phyloP scores from a whole-genome alignment of 2,888 invertebrate species.

The Cantharis nigra region DNA sequence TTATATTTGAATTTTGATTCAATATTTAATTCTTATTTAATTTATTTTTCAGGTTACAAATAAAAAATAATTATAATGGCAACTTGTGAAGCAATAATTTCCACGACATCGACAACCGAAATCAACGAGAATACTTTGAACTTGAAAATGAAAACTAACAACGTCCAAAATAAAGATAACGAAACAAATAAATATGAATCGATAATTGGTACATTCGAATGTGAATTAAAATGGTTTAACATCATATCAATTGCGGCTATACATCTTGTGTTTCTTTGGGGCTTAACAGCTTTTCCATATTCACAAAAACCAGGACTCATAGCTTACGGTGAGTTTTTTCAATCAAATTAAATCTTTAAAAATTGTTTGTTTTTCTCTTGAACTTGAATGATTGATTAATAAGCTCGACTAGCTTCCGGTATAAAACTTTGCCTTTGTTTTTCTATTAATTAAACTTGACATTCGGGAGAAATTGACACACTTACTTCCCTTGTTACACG shows the following conservation, averaged over 20 bases:
- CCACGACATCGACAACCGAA: neutral
- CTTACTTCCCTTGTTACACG: too few relatives aligned
- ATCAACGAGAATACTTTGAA: neutral
- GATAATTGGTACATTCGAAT: conserved; percentile 55
- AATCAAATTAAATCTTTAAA: too few relatives aligned
- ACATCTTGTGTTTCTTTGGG: conserved; percentile 57
- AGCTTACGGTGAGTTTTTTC: conserved; percentile 59
- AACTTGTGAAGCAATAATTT: neutral
- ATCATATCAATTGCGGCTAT: conserved; percentile 60
- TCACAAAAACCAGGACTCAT: conserved; percentile 56
- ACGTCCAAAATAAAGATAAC: neutral
- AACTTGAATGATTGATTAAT: too few relatives aligned
- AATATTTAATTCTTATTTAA: too few relatives aligned
- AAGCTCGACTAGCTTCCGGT: too few relatives aligned
- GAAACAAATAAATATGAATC: conserved; percentile 30
- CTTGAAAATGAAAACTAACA: neutral
- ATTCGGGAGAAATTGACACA: too few relatives aligned
- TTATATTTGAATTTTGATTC: too few relatives aligned
- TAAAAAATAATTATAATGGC: neutral
- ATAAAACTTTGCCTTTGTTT: too few relatives aligned
- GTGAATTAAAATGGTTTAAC: conserved; percentile 69
- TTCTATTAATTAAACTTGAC: too few relatives aligned
- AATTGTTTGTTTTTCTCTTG: too few relatives aligned
- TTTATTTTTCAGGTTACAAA: neutral
- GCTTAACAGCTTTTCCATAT: conserved; percentile 49